Evolutionary conservation across 2,113 vertebrate species (phyloP), one percentile per base, ranked within the genome.

Genomic region (Carettochelys insculpta): DNA sequence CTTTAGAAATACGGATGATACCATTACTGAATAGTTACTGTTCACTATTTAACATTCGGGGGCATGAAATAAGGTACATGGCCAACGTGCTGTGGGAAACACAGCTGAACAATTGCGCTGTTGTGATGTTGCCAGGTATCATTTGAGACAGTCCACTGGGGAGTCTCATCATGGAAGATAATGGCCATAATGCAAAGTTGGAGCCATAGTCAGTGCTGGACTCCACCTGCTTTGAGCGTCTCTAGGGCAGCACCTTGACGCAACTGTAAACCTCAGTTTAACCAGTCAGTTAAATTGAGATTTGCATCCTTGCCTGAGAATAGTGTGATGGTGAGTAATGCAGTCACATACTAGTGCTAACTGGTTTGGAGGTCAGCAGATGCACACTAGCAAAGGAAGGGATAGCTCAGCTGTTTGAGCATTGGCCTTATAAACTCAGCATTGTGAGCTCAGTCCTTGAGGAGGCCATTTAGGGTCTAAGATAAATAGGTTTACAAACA

Each of bases 1-100:
- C 47, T 61, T 89, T 71, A 88, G 80, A 96, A 91, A 89, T 31
- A 38, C 47, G 80, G 82, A 83, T 54, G 20, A 92, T 22, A 81
- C 68, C 17, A 76, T 73, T 3, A 54, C 8, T 31, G 19, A n/a
- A 11, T 34, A 92, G 82, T 84, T 87, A 43, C 34, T 76, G 3
- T 29, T 27, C 3, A 24, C 13, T 85, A 87, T 48, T 90, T 5
- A 0, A 82, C 92, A 85, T 53, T n/a, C 82, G 14, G 48, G 48
- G 48, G 48, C 48, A 50, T 50, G 48, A 50, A 50, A 50, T 88
- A 75, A n/a, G 12, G 19, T 47, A n/a, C 38, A 56, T 29, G 25
- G 38, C 41, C 43, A 75, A 27, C 8, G 8, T 7, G 12, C 7
- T 75, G 24, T 7, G 16, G 77, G 4, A 73, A 83, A 76, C 80